Evolutionary conservation across 2,888 invertebrate species (phyloP), one percentile per base, ranked within the genome.

Genomic region (Troides helena): DNA sequence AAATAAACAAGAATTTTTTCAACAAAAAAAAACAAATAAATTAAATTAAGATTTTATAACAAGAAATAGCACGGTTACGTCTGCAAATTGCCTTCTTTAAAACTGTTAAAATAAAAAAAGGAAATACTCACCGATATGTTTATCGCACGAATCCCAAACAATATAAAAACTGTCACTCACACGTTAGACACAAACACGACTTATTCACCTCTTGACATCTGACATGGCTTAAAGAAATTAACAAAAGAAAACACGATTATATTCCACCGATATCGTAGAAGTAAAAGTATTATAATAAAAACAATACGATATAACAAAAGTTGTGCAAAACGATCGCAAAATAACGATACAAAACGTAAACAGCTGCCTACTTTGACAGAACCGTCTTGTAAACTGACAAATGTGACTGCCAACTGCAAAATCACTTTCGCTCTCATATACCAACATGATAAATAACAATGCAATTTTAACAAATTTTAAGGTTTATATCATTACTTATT

Each of bases 161-260:
- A 90, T 87, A 86, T 86, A 87, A 86, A 87, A 89, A 87, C 89
- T 88, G 87, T 87, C 90, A 90, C 88, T 85, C 85, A 84, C 90
- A 89, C 87, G 86, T 84, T 88, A 85, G 82, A 87, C 87, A 91
- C 90, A 86, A 89, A 87, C 89, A 90, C 88, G 84, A 77, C 73
- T 80, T 87, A 87, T 86, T 90, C 91, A 92, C 92, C 90, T 92
- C 89, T 90, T 91, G 90, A 92, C 92, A 92, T 92, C 89, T 90
- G 89, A 90, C 90, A 92, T 90, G 83, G 82, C 83, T 86, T 80
- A 83, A 78, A 79, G 72, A 80, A 83, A 82, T 78, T 75, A 77
- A 81, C 75, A 74, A 77, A 79, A 84, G 2, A 77, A 79, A 83
- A 76, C 87, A 87, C 87, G 81, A 84, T 81, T 83, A 81, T 82